These are phyloP conservation scores for Simalia tracyae DNA, from an alignment of 2,797 vertebrate species.

Conservation along the genomic window DNA sequence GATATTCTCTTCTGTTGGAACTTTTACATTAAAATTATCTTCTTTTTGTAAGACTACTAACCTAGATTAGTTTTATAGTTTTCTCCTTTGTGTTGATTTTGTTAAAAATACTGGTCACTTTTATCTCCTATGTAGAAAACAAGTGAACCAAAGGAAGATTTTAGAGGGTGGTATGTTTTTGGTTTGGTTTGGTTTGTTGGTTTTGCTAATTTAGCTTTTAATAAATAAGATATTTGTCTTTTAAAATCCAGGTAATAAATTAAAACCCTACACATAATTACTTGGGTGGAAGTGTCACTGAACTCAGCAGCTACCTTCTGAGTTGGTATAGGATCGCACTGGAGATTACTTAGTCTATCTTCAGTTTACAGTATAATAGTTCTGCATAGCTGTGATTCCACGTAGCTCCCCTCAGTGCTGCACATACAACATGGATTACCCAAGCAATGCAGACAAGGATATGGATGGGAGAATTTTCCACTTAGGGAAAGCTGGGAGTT, in stretches of 20 bases:
- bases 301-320: background rate
- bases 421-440: no score
- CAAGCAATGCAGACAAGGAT: no score
- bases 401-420: no score
- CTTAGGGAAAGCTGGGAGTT: background rate
- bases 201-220: constrained; percentile 13
- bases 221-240: background rate
- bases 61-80: constrained; percentile 22
- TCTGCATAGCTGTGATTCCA: no score
- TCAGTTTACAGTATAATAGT: no score
- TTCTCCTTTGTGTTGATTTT: background rate
- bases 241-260: background rate
- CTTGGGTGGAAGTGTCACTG: background rate
- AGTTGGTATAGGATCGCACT: background rate
- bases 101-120: constrained; percentile 20
- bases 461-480: background rate
- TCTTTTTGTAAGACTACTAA: constrained; percentile 31
- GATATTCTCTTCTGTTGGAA: background rate
- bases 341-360: background rate
- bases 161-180: background rate
- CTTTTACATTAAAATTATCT: constrained; percentile 18
- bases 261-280: background rate
- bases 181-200: background rate
- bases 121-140: constrained; percentile 6
- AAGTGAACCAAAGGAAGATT: background rate